phyloP scores from a whole-genome alignment of 1,140 invertebrate species.

The Zelostemma sp. region DNA sequence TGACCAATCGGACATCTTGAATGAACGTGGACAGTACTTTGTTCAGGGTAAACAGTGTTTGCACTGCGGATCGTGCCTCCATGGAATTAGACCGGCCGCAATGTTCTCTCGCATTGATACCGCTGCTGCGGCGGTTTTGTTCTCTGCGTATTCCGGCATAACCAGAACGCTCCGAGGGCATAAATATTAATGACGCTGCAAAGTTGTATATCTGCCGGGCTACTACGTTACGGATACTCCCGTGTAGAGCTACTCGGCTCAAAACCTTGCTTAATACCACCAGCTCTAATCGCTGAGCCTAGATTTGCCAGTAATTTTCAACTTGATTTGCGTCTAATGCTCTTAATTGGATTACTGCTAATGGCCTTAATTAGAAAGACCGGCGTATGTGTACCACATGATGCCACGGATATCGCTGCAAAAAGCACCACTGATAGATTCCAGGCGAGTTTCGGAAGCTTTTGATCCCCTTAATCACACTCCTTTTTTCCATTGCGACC shows the following conservation, averaged over 20 bases:
- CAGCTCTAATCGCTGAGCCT: constrained; percentile 37
- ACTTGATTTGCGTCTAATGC: constrained; percentile 38
- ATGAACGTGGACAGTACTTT: neutral
- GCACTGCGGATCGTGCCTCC: constrained; percentile 14
- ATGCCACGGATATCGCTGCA: no score
- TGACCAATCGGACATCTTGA: constrained; percentile 2
- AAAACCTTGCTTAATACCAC: constrained; percentile 18
- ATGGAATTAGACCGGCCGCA: constrained; percentile 25
- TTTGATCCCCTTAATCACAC: no score
- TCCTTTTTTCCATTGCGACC: no score
- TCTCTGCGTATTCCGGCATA: constrained; percentile 14
- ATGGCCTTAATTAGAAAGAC: constrained; percentile 1
- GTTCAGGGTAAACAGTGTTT: constrained; percentile 12
- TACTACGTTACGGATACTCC: no score
- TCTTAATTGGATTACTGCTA: constrained; percentile 11
- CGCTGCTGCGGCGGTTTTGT: constrained; percentile 18
- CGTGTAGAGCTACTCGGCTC: constrained; percentile 17
- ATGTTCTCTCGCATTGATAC: constrained; percentile 29
- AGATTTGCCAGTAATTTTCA: constrained; percentile 43
- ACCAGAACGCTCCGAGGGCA: constrained; percentile 17
- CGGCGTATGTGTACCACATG: no score
- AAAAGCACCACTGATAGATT: no score
- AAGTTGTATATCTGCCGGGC: neutral
- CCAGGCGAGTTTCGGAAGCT: no score
- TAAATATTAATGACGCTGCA: constrained; percentile 30